A percentile compares a stretch with the other conserved stretches of the same genome.
Conservation (phyloP, 2,888 invertebrate genomes). For the Diachrysia chrysitis region DNA sequence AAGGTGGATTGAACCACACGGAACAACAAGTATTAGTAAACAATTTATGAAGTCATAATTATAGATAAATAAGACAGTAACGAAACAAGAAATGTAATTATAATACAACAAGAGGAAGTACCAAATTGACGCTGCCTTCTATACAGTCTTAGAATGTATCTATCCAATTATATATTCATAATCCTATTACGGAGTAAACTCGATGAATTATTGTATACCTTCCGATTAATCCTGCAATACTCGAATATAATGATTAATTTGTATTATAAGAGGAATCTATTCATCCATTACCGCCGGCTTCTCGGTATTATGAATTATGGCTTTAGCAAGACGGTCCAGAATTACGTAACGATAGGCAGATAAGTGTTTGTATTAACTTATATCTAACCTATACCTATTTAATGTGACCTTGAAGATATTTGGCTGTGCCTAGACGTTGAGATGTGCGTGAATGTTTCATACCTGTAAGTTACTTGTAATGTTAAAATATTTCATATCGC, state of each 20-base stretch:
- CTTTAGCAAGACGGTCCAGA: neutral
- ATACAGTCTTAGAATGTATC: neutral
- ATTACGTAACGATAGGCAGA: neutral
- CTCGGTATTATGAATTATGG: constrained; percentile 9
- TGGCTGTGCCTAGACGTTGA: neutral
- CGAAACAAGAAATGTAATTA: neutral
- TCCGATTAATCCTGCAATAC: neutral
- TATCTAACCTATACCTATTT: neutral
- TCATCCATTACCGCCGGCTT: neutral
- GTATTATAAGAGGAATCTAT: constrained; percentile 11
- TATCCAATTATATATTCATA: neutral
- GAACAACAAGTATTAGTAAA: too few species aligned
- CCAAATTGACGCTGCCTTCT: neutral
- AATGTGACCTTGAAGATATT: neutral
- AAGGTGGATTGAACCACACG: too few species aligned
- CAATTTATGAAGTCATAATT: too few species aligned
- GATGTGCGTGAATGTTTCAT: neutral
- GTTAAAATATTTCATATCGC: neutral
- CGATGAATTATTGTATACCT: constrained; percentile 5
- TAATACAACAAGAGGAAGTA: neutral
- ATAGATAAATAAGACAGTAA: neutral
- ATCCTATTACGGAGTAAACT: constrained; percentile 2
- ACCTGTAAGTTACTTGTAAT: neutral
- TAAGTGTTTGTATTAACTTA: neutral
- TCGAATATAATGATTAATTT: constrained; percentile 9